Conservation (phyloP, 2,113 vertebrate species). For the Austrofundulus limnaeus region DNA sequence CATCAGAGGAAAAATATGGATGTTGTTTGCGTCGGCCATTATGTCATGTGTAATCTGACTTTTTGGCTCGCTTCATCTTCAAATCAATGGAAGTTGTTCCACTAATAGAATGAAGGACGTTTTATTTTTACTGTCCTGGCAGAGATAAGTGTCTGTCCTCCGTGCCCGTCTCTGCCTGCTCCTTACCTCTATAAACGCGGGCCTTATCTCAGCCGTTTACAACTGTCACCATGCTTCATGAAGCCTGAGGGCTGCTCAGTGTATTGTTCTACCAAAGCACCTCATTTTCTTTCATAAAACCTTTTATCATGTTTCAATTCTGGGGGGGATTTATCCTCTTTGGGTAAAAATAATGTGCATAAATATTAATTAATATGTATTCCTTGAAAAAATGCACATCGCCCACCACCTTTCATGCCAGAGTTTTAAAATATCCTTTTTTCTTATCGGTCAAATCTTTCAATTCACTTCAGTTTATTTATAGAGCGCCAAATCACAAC, state of each 20-base stretch:
- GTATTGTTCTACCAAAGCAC: slow-evolving; percentile 11
- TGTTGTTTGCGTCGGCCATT: slow-evolving; percentile 25
- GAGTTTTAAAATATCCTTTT: too few relatives aligned
- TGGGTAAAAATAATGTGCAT: too few relatives aligned
- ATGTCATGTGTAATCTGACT: slow-evolving; percentile 29
- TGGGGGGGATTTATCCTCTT: too few relatives aligned
- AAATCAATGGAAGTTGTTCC: slow-evolving; percentile 25
- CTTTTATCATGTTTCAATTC: not conserved
- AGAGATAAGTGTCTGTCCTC: slow-evolving; percentile 76
- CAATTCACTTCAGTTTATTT: too few relatives aligned
- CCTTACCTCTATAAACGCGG: slow-evolving; percentile 74
- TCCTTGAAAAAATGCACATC: too few relatives aligned
- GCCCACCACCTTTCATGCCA: too few relatives aligned
- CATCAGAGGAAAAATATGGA: not conserved
- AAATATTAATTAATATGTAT: too few relatives aligned
- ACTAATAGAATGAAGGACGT: slow-evolving; percentile 58
- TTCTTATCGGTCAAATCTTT: too few relatives aligned
- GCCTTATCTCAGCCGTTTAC: slow-evolving; percentile 75
- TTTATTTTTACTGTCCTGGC: slow-evolving; percentile 54
- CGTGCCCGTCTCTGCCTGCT: slow-evolving; percentile 78
- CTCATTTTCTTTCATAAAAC: not conserved
- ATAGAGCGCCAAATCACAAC: too few relatives aligned
- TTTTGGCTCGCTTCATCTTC: slow-evolving; percentile 9
- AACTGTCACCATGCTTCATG: slow-evolving; percentile 41
- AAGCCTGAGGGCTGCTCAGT: slow-evolving; percentile 28